phyloP scores from a whole-genome alignment of 2,888 invertebrate genomes.

The Eumacrocentrus americanus region DNA sequence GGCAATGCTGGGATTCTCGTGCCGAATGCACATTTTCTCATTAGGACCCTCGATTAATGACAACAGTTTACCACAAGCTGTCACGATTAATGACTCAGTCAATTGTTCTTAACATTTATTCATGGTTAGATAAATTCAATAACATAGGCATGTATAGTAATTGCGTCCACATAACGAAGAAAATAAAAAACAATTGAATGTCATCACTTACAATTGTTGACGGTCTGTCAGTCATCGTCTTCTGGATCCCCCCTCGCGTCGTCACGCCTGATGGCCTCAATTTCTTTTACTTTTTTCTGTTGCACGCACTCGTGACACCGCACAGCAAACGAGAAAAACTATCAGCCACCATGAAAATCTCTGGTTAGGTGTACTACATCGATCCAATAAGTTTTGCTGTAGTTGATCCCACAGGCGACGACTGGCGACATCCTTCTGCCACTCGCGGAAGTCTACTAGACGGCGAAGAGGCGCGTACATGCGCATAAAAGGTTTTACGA shows the following conservation, averaged over 20 bases:
- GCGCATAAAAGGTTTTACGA: neutral
- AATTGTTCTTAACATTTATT: neutral
- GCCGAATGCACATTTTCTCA: neutral
- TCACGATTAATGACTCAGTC: neutral
- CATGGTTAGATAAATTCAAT: constrained; percentile 3
- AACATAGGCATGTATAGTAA: too few species aligned
- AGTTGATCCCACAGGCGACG: constrained; percentile 11
- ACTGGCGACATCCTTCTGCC: constrained; percentile 30
- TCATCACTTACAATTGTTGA: constrained; percentile 45
- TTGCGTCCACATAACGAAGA: too few species aligned
- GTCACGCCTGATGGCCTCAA: constrained; percentile 1
- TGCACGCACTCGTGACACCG: constrained; percentile 26
- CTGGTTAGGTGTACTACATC: constrained; percentile 26
- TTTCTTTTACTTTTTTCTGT: neutral
- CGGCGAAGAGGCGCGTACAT: neutral
- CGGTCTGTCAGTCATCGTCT: constrained; percentile 45
- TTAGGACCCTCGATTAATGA: neutral
- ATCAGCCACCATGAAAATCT: constrained; percentile 40
- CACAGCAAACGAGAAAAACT: constrained; percentile 34
- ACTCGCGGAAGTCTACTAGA: neutral
- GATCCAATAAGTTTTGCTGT: constrained; percentile 23
- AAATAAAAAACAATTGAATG: constrained; percentile 28
- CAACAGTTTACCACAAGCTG: neutral
- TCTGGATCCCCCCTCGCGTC: constrained; percentile 23
- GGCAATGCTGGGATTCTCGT: constrained; percentile 3